Conservation (phyloP, 2,797 vertebrate genomes). For the Anableps anableps region DNA sequence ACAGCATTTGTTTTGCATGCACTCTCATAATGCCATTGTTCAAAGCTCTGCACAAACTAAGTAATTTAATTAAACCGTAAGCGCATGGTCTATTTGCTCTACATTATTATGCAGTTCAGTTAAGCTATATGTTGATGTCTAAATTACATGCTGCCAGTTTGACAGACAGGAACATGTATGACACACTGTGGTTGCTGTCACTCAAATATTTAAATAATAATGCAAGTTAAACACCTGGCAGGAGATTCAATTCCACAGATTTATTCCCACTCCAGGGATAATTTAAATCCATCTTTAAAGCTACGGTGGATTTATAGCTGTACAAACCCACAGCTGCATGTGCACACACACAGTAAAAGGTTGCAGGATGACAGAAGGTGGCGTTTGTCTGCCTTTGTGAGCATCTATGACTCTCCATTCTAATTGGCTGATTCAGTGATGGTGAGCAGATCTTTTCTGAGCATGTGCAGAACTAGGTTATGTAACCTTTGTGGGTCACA, state of each 20-base stretch:
- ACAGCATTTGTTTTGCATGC: background rate
- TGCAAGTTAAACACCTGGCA: background rate
- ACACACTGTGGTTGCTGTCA: background rate
- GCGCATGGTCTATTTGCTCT: background rate
- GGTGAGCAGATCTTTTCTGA: conserved; percentile 55
- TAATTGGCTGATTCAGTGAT: conserved; percentile 59
- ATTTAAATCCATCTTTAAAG: background rate
- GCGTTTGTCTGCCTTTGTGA: conserved; percentile 22
- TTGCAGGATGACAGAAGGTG: background rate
- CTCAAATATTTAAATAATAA: background rate
- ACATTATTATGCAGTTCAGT: background rate
- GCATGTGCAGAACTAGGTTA: conserved; percentile 73
- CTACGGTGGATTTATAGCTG: background rate
- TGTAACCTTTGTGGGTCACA: conserved; percentile 71
- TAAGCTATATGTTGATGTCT: background rate
- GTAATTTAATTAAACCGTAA: background rate
- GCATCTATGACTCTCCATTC: conserved; percentile 25
- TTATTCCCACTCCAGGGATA: background rate
- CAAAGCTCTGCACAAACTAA: background rate
- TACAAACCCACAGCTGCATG: background rate
- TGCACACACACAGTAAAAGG: conserved; percentile 2
- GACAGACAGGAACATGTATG: background rate
- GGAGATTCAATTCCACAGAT: background rate
- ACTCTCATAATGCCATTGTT: background rate
- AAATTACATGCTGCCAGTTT: background rate